Evolutionary conservation across 2,888 invertebrate species (phyloP).

Genomic region (Phymatocera aterrima): DNA sequence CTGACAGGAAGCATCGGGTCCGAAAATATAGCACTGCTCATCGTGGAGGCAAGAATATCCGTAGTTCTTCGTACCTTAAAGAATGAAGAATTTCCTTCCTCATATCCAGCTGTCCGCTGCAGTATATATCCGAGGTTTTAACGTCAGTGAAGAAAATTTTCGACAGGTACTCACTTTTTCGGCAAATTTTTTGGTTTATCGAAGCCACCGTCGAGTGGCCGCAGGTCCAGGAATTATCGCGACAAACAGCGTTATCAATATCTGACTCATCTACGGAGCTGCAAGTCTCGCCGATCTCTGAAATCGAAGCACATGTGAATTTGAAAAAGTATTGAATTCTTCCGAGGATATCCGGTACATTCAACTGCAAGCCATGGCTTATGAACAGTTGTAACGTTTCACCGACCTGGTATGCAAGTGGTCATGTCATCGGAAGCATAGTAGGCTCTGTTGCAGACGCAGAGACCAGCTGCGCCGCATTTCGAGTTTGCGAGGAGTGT

Average conservation of each 20-base stretch:
- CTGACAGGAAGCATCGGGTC: conserved; percentile 61
- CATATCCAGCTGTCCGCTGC: too few species aligned
- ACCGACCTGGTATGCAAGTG: conserved; percentile 63
- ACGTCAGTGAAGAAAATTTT: background rate
- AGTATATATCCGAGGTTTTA: too few species aligned
- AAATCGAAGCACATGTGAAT: background rate
- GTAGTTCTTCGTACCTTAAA: conserved; percentile 56
- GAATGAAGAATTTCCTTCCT: too few species aligned
- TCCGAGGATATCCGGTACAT: too few species aligned
- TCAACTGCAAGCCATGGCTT: too few species aligned
- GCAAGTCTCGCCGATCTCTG: conserved; percentile 66
- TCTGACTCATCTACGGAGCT: background rate
- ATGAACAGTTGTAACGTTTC: background rate
- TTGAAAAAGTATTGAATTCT: background rate
- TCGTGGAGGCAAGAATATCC: conserved; percentile 54
- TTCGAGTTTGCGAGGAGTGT: conserved; percentile 51
- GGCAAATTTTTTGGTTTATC: conserved; percentile 59
- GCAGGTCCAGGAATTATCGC: conserved; percentile 61
- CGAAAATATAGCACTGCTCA: conserved; percentile 64
- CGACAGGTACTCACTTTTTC: conserved; percentile 57
- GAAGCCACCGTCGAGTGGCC: conserved; percentile 52
- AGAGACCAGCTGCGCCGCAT: conserved; percentile 58
- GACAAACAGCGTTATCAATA: conserved; percentile 59
- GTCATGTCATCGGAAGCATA: conserved; percentile 49
- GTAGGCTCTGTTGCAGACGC: conserved; percentile 58